A percentile compares a stretch with the other conserved stretches of the same genome.
Conservation (phyloP, 2,888 invertebrate genomes). For the Biston betularia region DNA sequence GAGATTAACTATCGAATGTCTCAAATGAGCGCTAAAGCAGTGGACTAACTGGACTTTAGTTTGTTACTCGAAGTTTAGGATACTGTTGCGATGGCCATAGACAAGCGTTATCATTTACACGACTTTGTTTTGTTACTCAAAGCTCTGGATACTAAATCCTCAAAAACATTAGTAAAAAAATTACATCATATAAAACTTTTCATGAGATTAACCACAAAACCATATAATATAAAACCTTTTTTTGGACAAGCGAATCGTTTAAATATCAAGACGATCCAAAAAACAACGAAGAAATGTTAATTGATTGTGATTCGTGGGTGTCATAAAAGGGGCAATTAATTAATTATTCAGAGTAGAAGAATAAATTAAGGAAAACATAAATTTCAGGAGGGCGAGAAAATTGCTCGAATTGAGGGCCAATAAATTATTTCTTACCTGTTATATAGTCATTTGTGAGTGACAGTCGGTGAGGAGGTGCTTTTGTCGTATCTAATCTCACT, state of each 20-base stretch:
- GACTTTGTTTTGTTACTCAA: no score
- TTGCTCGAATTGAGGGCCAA: slow-evolving; percentile 30
- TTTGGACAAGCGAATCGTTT: background rate
- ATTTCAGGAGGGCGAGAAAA: slow-evolving; percentile 26
- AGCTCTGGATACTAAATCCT: no score
- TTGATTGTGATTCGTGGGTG: slow-evolving; percentile 35
- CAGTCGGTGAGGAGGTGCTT: slow-evolving; percentile 75
- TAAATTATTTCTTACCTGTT: slow-evolving; percentile 69
- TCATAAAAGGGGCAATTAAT: slow-evolving; percentile 37
- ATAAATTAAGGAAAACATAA: slow-evolving; percentile 37
- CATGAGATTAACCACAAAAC: background rate
- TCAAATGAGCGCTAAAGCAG: no score
- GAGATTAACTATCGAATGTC: no score
- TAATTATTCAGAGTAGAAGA: slow-evolving; percentile 38
- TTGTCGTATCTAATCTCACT: slow-evolving; percentile 69
- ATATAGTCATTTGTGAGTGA: slow-evolving; percentile 84
- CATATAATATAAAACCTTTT: background rate
- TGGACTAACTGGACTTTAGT: no score
- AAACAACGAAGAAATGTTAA: slow-evolving; percentile 28
- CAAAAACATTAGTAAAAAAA: no score
- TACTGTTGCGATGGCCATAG: no score
- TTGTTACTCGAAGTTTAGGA: no score
- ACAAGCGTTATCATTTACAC: no score
- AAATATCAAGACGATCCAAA: slow-evolving; percentile 15
- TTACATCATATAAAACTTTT: no score